Evolutionary conservation across 1,140 invertebrate genomes (phyloP).

Genomic region (Hylaeus volcanicus): DNA sequence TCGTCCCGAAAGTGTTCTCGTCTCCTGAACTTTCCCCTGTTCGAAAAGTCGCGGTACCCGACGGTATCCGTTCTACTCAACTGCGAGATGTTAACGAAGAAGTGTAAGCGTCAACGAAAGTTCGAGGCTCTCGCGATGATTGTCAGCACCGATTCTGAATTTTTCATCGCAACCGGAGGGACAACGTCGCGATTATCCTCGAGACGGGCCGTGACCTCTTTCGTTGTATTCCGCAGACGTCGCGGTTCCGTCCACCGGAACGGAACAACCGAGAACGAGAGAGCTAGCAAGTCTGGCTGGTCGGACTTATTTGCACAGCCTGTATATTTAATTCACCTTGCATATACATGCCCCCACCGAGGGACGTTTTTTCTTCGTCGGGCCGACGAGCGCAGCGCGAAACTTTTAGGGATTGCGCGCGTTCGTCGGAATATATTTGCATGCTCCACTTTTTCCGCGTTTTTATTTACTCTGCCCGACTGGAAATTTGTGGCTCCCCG

Average conservation of each 20-base stretch:
- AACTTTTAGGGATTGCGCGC: constrained; percentile 64
- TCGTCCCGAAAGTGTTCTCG: too few relatives aligned
- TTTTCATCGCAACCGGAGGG: constrained; percentile 2
- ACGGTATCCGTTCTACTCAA: too few relatives aligned
- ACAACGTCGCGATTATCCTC: constrained; percentile 9
- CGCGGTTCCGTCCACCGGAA: constrained; percentile 22
- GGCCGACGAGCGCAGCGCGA: constrained; percentile 28
- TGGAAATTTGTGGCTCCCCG: constrained; percentile 57
- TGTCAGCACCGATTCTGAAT: neutral
- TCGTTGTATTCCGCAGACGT: constrained; percentile 9
- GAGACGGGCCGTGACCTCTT: constrained; percentile 30
- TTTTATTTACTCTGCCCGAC: constrained; percentile 56
- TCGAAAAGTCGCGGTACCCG: too few relatives aligned
- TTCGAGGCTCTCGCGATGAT: neutral
- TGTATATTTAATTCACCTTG: constrained; percentile 66
- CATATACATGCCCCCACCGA: constrained; percentile 53
- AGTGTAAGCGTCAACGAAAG: neutral
- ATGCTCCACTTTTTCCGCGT: constrained; percentile 63
- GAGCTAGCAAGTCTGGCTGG: constrained; percentile 30
- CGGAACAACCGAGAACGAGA: constrained; percentile 33
- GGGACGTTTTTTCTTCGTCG: constrained; percentile 46
- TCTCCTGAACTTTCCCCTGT: too few relatives aligned
- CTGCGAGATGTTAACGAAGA: too few relatives aligned
- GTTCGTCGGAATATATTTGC: constrained; percentile 65
- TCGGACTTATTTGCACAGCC: constrained; percentile 62